Evolutionary conservation across 2,797 vertebrate genomes (phyloP).

Genomic region (Macroramphosus scolopax): DNA sequence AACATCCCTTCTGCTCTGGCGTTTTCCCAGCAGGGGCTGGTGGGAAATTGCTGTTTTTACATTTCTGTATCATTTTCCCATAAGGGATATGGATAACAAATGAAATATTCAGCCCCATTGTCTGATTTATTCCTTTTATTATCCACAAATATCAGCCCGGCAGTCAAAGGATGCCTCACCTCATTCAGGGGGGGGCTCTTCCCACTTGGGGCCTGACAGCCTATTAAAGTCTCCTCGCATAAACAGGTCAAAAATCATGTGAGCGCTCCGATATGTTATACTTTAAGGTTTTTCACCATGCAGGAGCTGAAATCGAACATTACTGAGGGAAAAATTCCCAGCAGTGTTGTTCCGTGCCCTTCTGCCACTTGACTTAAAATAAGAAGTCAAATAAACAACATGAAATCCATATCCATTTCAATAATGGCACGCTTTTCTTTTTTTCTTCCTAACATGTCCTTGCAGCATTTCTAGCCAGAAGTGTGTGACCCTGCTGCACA

Average conservation of each 20-base stretch:
- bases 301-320: slow-evolving; percentile 64
- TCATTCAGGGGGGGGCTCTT: slow-evolving; percentile 69
- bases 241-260: slow-evolving; percentile 79
- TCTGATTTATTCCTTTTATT: slow-evolving; percentile 90
- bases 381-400: slow-evolving; percentile 58
- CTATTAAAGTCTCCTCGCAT: slow-evolving; percentile 75
- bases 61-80: slow-evolving; percentile 84
- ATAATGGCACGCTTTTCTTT: slow-evolving; percentile 38
- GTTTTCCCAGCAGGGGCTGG: slow-evolving; percentile 75
- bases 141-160: slow-evolving; percentile 79
- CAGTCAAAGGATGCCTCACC: slow-evolving; percentile 77
- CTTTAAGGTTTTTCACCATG: slow-evolving; percentile 73
- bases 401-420: slow-evolving; percentile 57
- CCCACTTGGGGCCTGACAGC: slow-evolving; percentile 78
- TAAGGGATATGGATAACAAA: slow-evolving; percentile 89
- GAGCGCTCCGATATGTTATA: slow-evolving; percentile 75
- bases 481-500: slow-evolving; percentile 13
- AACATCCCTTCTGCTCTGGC: slow-evolving; percentile 67
- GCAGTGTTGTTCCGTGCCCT: slow-evolving; percentile 46
- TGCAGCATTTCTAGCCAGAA: slow-evolving; percentile 3
- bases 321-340: slow-evolving; percentile 58
- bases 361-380: slow-evolving; percentile 51
- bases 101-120: slow-evolving; percentile 86
- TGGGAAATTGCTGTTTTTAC: slow-evolving; percentile 83
- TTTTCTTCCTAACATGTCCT: slow-evolving; percentile 8